Base-by-base conservation (phyloP, 2,888 invertebrate species). In the Dasypogon diadema region DNA sequence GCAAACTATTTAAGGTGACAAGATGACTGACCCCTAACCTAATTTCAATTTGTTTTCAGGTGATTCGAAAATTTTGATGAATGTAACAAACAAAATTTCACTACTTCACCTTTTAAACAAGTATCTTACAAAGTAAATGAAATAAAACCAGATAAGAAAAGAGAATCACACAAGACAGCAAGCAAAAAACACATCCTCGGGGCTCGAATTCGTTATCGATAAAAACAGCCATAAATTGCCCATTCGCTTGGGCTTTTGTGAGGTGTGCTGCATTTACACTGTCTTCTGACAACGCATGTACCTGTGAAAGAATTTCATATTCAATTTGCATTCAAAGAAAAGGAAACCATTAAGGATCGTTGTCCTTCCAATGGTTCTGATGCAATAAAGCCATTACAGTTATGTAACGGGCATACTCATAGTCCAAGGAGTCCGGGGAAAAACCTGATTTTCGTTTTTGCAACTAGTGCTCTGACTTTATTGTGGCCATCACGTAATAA, bases 121-220 rank as follows among this genome's bases (percentile, higher is more conserved):
- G 42, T 6, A 12, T 12, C 0, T 42, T 1, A 10, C 34, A n/a
- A n/a, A n/a, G n/a, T n/a, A 42, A 1, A 42, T n/a, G 18, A 51
- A 16, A 16, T 51, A 51, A 51, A 1, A 51, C 5, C 6, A 16
- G 51, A 51, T 18, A 51, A 18, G 21, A 18, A 51, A 51, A 6
- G 16, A 51, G 42, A 51, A 51, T 18, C 51, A 51, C 21, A 51
- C 16, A 51, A 51, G 51, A 26, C 56, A 26, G 30, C 24, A 56
- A 30, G 8, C n/a, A 46, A 46, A 24, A 46, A 46, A n/a, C 22
- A 60, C 26, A 30, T 74, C 58, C 74, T 60, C 30, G 10, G 48
- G 58, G 84, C 84, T 84, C 84, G 83, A 85, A 83, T 84, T 85
- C 85, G 84, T 84, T 85, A 85, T 84, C 85, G 83, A 84, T 85